phyloP scores from a whole-genome alignment of 2,797 vertebrate genomes.

The Peromyscus nudipes region DNA sequence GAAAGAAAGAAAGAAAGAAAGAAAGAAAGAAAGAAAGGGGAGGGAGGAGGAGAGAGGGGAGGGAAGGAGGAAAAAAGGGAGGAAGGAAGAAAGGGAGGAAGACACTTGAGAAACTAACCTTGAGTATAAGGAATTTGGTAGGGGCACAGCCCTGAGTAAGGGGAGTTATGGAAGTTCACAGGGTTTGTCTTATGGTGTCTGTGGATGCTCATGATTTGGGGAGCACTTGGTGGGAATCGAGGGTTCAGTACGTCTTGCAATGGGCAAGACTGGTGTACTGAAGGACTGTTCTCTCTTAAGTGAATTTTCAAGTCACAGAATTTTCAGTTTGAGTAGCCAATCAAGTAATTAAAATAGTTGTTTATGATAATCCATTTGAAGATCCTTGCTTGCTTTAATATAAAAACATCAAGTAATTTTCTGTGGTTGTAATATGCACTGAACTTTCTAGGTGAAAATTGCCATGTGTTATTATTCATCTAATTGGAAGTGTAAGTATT shows the following conservation, averaged over 20 bases:
- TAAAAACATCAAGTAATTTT: conserved; percentile 17
- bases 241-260: background rate
- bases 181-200: background rate
- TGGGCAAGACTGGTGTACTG: background rate
- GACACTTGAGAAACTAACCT: background rate
- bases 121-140: background rate
- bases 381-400: conserved; percentile 13
- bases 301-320: conserved; percentile 29
- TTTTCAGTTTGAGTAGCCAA: conserved; percentile 10
- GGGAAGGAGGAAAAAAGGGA: background rate
- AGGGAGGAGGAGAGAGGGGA: background rate
- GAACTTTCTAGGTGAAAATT: conserved; percentile 61
- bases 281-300: background rate
- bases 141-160: no score
- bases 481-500: background rate
- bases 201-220: background rate
- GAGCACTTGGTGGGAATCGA: background rate
- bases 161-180: background rate
- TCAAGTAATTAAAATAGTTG: conserved; percentile 7
- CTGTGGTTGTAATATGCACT: background rate
- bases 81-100: background rate
- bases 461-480: background rate
- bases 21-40: background rate
- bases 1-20: background rate
- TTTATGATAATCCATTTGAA: background rate